Conservation (phyloP, 2,888 invertebrate species). For the Himalopsyche tibetana region DNA sequence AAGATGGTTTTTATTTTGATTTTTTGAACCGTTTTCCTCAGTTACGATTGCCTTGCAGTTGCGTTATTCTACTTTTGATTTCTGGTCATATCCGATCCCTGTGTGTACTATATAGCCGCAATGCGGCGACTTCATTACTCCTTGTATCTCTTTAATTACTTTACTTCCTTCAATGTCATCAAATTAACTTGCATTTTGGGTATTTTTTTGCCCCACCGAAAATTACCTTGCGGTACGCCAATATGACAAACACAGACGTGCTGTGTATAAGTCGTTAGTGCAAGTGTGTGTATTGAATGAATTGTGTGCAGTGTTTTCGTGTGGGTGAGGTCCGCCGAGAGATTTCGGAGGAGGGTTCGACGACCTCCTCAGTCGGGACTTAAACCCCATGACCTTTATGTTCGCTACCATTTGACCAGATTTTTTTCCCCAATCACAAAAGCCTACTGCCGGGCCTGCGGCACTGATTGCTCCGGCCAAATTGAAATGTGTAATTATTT, state of each 20-base stretch:
- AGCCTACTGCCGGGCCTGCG: background rate
- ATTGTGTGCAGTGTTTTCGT: conserved; percentile 4
- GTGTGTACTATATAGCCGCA: no score
- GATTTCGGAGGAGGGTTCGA: conserved; percentile 22
- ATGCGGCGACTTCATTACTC: no score
- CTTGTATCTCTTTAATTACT: no score
- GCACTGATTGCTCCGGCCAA: background rate
- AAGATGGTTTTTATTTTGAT: no score
- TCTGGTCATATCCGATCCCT: no score
- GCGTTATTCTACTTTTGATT: no score
- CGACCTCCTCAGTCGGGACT: conserved; percentile 16
- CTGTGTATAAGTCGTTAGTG: background rate
- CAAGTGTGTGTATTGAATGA: background rate
- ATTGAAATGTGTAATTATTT: conserved; percentile 20
- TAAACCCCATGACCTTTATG: background rate
- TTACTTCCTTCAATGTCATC: no score
- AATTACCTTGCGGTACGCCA: no score
- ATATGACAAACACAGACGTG: background rate
- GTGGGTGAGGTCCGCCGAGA: conserved; percentile 21
- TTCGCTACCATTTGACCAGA: conserved; percentile 1
- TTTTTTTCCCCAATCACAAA: background rate
- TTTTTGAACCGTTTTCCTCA: no score
- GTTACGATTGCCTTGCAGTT: no score
- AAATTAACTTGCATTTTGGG: no score
- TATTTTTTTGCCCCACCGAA: no score